Base-by-base conservation (phyloP, 2,113 vertebrate genomes). In the Hyperoodon ampullatus region DNA sequence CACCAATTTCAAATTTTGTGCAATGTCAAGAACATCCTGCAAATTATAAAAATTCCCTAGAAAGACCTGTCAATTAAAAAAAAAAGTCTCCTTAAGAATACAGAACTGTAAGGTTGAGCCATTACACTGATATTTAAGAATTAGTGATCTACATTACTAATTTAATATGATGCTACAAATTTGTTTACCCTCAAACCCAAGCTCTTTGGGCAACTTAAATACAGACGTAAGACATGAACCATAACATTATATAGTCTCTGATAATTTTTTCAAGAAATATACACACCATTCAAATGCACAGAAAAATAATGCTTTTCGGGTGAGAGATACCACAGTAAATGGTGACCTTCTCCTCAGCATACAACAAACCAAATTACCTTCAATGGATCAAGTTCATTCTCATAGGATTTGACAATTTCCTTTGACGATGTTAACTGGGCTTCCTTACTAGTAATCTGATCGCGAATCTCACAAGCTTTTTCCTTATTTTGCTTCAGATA, bases 401-500 rank as follows among this genome's bases (percentile, higher is more conserved):
- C 99, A 88, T 99, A 99, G 74, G 99, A 98, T 96, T 98, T 98
- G 24, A 99, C 98, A 82, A 98, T 99, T 95, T 99, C 99, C 98
- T 98, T 99, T 44, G 99, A 99, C 89, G 99, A 98, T 63, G 97
- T 97, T 94, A 99, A 98, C 42, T 99, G 99, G 84, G 98, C 97
- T 97, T 99, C 99, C 90, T 99, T 99, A 53, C 88, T 98, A 53
- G 87, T 98, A 18, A 99, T 99, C 9, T 98, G 98, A 39, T 99
- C 98, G 92, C 98, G 98, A 88, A 99, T 99, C 95, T 99, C 99
- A 97, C 98, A 99, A 28, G 99, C 99, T 96, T 99, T 99, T 95
- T 99, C 99, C 97, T 99, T 99, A 98, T 99, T 99, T 97, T 99
- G 99, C 97, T 99, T 99, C 42, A 99, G 98, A 88, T 99, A 99